Evolutionary conservation across 2,113 vertebrate genomes (phyloP).

Genomic region (Periophthalmodon schlosseri): DNA sequence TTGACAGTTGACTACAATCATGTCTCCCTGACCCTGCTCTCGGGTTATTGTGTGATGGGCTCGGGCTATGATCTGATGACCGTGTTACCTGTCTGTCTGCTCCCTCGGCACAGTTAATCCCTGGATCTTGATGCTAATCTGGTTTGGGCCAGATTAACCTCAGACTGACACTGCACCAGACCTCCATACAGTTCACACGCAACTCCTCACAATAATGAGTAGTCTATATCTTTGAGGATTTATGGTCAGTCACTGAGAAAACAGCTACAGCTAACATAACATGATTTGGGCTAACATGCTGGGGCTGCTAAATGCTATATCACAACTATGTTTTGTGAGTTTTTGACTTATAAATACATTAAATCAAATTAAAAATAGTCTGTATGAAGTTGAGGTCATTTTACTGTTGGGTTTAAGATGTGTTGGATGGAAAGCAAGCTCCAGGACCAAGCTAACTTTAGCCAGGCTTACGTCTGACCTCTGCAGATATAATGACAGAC

Average conservation of each 20-base stretch:
- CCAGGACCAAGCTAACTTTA: conserved; percentile 6
- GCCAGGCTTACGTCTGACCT: neutral
- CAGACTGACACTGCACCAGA: neutral
- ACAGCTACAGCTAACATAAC: neutral
- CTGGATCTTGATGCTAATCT: neutral
- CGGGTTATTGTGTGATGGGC: neutral
- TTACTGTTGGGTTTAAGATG: neutral
- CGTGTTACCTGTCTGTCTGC: conserved; percentile 1
- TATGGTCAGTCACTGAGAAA: neutral
- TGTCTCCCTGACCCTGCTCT: neutral
- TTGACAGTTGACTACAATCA: too few species aligned
- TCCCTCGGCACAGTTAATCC: neutral
- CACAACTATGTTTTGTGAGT: too few species aligned
- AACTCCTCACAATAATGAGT: neutral
- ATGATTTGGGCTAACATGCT: too few species aligned
- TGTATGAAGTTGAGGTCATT: neutral
- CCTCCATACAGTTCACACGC: neutral
- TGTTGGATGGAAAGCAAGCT: neutral
- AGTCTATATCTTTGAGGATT: neutral
- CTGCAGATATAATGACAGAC: neutral
- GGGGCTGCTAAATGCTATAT: too few species aligned
- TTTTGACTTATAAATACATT: too few species aligned
- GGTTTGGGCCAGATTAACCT: neutral
- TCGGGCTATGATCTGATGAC: conserved; percentile 2
- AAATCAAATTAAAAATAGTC: too few species aligned